These are phyloP conservation scores for Schizaphis graminum DNA, from an alignment of 2,888 invertebrate species.

Conservation along the genomic window DNA sequence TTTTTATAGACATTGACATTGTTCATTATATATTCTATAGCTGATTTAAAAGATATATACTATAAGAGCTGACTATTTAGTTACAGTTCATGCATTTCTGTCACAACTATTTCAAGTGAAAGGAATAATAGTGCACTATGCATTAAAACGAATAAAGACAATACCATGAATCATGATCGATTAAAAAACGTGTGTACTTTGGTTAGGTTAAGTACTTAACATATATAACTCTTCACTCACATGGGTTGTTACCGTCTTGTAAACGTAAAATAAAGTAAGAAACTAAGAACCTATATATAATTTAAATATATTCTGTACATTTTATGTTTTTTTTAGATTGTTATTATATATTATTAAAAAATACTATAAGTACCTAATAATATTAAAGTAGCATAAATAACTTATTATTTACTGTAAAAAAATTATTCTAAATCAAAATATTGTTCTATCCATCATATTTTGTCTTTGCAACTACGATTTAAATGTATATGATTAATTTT, in stretches of 20 bases:
- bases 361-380: too few relatives aligned
- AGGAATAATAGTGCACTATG: constrained; percentile 20
- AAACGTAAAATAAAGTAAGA: too few relatives aligned
- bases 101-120: constrained; percentile 41
- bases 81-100: constrained; percentile 32
- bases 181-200: constrained; percentile 16
- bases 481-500: background rate
- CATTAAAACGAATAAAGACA: constrained; percentile 40
- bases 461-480: background rate
- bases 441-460: background rate
- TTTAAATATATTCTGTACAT: background rate
- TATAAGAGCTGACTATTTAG: background rate
- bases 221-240: too few relatives aligned
- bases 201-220: background rate
- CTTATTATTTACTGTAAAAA: background rate
- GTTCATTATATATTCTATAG: background rate
- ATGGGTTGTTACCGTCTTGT: too few relatives aligned
- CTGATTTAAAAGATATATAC: background rate
- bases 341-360: background rate
- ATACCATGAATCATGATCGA: constrained; percentile 16
- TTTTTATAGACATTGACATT: background rate
- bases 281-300: too few relatives aligned
- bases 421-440: background rate
- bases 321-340: background rate
- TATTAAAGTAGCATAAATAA: background rate